Evolutionary conservation across 1,140 invertebrate species (phyloP), one percentile per base, ranked within the genome.

Genomic region (Argopecten irradians): DNA sequence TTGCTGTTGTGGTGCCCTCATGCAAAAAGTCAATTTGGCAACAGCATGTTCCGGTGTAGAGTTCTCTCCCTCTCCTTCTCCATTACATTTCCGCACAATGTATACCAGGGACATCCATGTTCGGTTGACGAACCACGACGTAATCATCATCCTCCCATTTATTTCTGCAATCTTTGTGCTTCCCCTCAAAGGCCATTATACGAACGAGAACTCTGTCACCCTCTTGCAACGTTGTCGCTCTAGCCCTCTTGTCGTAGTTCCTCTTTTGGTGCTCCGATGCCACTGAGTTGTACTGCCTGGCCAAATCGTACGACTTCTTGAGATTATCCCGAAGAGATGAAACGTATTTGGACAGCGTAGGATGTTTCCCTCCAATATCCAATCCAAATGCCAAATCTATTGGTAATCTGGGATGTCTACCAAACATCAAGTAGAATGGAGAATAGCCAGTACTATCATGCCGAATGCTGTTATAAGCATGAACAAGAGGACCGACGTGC

Each of bases 141-240:
- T 89, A 89, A 14, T 83, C 34, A 11, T 87, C 39, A 5, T 87
- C 28, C 71, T 89, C 84, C 88, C 88, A 89, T 33, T 83, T 86
- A 82, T n/a, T n/a, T 91, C 86, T 28, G 86, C 19, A 1, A 91
- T 33, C 84, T n/a, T 91, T 91, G 34, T 91, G 46, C 84, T 89
- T 89, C 9, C 90, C 84, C 14, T 89, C 85, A 55, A 83, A 85
- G 19, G 84, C 86, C 1, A 91, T 13, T n/a, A 85, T 86, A 5
- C 83, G 85, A 1, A 91, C 88, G 11, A 91, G 46, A 34, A 91
- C 88, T 86, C 86, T 1, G 39, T 91, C 90, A 16, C 90, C 90
- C 1, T 33, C 19, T 43, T 89, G 22, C n/a, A 89, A 28, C 34
- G 22, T 33, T 0, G 43, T 87, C 7, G 34, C 86, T 71, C 82